Base-by-base conservation (phyloP, 1,140 invertebrate genomes). In the Magallana ariakensis region DNA sequence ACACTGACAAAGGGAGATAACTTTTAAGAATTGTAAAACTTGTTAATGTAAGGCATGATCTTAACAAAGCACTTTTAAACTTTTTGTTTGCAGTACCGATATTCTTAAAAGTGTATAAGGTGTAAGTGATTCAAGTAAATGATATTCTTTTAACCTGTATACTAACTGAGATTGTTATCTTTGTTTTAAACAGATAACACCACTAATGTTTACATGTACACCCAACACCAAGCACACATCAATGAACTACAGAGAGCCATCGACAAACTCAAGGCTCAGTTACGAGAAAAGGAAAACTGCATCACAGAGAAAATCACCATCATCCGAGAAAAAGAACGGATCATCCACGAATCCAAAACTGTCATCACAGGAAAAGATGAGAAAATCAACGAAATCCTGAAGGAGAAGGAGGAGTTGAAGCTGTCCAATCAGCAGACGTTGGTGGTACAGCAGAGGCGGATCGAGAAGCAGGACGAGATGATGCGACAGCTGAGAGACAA, bases 241-340 rank as follows among this genome's bases (percentile, higher is more conserved):
- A 54, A 83, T 9, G 88, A 89, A 83, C 66, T 89, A 83, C 88
- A 89, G 58, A 70, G 84, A n/a, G 84, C 75, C 9, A 87, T 89
- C 15, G 85, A 85, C 75, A 80, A 62, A 53, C 75, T 89, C 55
- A 60, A 85, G 56, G 66, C 86, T 26, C 85, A 87, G 19, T 22
- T 89, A 53, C 33, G 55, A 9, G 85, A 89, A 55, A 89, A 89
- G 57, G 83, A 89, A 19, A 66, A 87, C 33, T 26, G 70, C 15
- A 87, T 86, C 46, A 86, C 53, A n/a, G 87, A 88, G 19, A 88
- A 88, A 62, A 85, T 85, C 33, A 85, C 81, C 58, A 58, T 84
- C 11, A 86, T 88, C 53, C 75, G 56, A 56, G 87, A 88, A 75
- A 88, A 83, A 83, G 87, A 88, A 56, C 80, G 66, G 13, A 86